Conservation (phyloP, 30 jellyfish, hydroid and myxozoan species). For the Aurelia aurita complex sp. Pacific region DNA sequence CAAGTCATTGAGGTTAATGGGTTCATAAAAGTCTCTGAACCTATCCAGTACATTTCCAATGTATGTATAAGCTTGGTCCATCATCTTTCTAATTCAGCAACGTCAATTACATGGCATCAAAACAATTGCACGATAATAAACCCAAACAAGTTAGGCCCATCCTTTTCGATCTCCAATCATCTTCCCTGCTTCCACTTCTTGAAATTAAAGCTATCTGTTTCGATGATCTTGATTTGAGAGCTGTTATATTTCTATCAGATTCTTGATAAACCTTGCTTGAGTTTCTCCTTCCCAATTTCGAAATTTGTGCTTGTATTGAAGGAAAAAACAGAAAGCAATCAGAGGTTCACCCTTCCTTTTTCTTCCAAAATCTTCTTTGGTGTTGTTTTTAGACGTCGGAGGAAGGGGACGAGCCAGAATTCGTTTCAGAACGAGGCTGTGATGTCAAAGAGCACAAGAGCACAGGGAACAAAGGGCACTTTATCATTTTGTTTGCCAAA, state of each 20-base stretch:
- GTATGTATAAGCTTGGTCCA: conserved; percentile 49
- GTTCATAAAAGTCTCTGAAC: conserved; percentile 34
- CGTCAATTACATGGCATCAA: not conserved
- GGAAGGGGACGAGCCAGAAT: not conserved
- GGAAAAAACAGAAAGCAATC: too few species aligned
- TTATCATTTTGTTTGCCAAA: too few species aligned
- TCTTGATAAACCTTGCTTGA: not conserved
- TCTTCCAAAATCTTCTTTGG: too few species aligned
- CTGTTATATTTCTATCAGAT: not conserved
- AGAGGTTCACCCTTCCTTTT: too few species aligned
- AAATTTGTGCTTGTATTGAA: too few species aligned
- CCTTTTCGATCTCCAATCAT: not conserved
- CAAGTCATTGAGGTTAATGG: conserved; percentile 28
- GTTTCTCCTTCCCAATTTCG: not conserved
- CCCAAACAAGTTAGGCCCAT: not conserved
- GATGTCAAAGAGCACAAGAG: not conserved
- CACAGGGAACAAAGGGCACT: too few species aligned
- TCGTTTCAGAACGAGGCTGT: conserved; percentile 10
- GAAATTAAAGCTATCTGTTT: not conserved
- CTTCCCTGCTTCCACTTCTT: not conserved
- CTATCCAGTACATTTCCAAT: conserved; percentile 31
- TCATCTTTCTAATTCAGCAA: not conserved
- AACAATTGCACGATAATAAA: not conserved
- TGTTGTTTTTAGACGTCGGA: too few species aligned
- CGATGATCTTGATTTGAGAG: not conserved